Percentiles rank a stretch among this genome's conserved stretches.
Conservation (phyloP, 2,113 vertebrate genomes). For the Zootoca vivipara region DNA sequence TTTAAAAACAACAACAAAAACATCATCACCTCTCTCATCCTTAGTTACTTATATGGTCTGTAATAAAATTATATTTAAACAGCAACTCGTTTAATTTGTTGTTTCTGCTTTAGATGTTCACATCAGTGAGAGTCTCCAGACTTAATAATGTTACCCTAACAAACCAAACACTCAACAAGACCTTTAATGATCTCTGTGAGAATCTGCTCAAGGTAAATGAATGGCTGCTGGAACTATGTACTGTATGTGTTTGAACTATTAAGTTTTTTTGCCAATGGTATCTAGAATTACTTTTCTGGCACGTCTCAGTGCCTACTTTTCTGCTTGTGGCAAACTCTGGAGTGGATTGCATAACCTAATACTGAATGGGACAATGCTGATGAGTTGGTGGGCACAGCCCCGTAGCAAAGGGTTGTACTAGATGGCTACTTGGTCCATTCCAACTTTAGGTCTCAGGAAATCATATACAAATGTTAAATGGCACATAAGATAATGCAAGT, state of each 20-base stretch:
- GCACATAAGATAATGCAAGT: background rate
- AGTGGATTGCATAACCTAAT: background rate
- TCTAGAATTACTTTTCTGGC: background rate
- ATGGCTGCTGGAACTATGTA: background rate
- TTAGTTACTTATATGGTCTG: background rate
- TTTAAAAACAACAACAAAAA: too few relatives aligned
- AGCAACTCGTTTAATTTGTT: background rate
- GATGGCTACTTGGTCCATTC: background rate
- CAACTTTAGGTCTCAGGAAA: background rate
- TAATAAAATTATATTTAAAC: background rate
- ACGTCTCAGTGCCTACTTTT: background rate
- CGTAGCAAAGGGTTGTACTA: background rate
- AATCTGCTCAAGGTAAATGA: conserved; percentile 92
- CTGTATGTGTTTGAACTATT: background rate
- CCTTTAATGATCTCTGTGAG: conserved; percentile 97
- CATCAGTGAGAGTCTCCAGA: conserved; percentile 93
- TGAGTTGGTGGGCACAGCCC: too few relatives aligned
- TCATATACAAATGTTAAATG: background rate
- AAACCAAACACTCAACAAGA: conserved; percentile 95
- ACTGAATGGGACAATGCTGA: background rate
- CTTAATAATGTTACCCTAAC: conserved; percentile 90
- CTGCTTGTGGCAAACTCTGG: background rate
- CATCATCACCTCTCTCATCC: background rate
- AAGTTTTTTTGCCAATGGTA: too few relatives aligned
- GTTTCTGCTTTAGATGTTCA: conserved; percentile 89